Base-by-base conservation (phyloP, 2,113 vertebrate species). In the Equus przewalskii region DNA sequence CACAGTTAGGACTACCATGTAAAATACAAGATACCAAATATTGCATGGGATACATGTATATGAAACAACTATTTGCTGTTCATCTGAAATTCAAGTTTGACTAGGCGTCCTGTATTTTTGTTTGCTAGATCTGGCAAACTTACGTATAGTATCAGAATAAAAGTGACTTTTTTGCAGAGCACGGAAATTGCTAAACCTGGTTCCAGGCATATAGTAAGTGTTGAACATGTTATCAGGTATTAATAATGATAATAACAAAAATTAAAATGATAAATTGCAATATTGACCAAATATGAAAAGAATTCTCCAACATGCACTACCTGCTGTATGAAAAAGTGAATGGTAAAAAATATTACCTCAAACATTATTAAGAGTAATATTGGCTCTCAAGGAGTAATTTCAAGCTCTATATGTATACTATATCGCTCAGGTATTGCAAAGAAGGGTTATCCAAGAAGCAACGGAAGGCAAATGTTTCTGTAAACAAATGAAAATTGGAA, bases 401-500 rank as follows among this genome's bases (percentile, higher is more conserved):
- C 49, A 56, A 75, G 44, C 6, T 87, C 1, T 33, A 64, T 19
- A n/a, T 22, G 0, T 72, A 44, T 75, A 36, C 44, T 89, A 19
- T 18, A 33, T 49, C 89, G 5, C 10, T 64, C 62, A 72, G 26
- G 12, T 73, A 56, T 94, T 90, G 18, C 33, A 60, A 76, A 79
- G 30, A 64, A 73, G 41, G 0, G 13, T 44, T 92, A 44, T 69
- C 92, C 16, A 88, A 90, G 18, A 69, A 69, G 86, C 88, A 83
- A 1, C 30, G 69, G 46, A 64, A 83, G 73, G 36, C 22, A 95
- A 75, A 33, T 11, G 41, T 70, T 94, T 93, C 33, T 33, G 4
- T 21, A 49, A 88, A 46, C 14, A 96, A 30, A 60, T 84, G 16
- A 91, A 96, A 91, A 75, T 85, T 8, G 19, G 44, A 87, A 86